Evolutionary conservation across 2,113 vertebrate species (phyloP), one percentile per base, ranked within the genome.

Genomic region (Charina bottae): DNA sequence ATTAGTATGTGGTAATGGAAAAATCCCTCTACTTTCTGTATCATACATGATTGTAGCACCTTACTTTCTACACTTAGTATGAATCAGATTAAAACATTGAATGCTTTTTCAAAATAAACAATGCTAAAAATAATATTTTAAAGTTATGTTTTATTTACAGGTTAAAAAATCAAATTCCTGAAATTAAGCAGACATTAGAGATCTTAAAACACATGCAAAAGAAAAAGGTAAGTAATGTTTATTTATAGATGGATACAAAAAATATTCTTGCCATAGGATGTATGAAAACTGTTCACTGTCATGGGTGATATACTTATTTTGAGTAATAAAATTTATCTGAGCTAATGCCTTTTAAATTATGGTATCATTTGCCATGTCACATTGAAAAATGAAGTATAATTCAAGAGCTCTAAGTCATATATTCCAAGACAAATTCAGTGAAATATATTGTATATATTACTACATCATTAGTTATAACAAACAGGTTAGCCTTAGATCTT

Each of bases 201-300:
- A 99, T 99, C 97, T 98, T 99, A 93, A 98, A 98, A 95, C 98
- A 99, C 97, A 99, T 99, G 99, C 99, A 99, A 98, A 99, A 99
- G 98, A 99, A 99, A 96, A 99, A 99, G 98, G 99, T 99, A 96
- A 94, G 96, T 95, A 60, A 91, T 95, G 96, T 97, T 96, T 95
- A 49, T 95, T 96, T 95, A 91, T 64, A 91, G 93, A 33, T 68
- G 94, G 91, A 88, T 91, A 93, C 42, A 53, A 11, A 72, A 64
- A 46, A 4, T 11, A 42, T 28, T 68, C 23, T 78, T 78, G 64
- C 17, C 10, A 72, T 1, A 12, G 49, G 3, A 10, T 28, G 2
- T 3, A 19, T 28, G 6, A 53, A 28, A 89, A 93, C 37, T 64
- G 6, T 64, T 28, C 26, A 28, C 28, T 24, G 17, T 72, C 1